Percentiles rank a stretch among this genome's conserved stretches.
Evolutionary conservation across 30 jellyfish, hydroid and myxozoan species (phyloP).

Genomic region (Cassiopea andromeda): DNA sequence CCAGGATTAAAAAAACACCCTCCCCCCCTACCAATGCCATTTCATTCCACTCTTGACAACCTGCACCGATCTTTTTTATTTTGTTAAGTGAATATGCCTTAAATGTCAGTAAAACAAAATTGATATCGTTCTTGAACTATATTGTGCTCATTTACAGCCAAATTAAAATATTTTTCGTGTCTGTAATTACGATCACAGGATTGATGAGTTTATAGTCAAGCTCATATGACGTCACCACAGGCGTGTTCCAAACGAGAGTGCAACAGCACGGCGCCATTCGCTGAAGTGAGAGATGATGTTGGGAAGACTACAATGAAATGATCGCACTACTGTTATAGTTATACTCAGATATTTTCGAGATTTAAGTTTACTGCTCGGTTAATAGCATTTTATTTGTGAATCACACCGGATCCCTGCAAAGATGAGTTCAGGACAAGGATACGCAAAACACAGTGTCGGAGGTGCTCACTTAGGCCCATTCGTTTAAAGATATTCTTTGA

Average conservation of each 20-base stretch:
- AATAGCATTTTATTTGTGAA: not conserved
- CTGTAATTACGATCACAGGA: not conserved
- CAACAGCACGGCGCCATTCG: slow-evolving; percentile 73
- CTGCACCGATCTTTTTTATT: too few species aligned
- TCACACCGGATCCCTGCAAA: not conserved
- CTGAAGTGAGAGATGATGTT: slow-evolving; percentile 6
- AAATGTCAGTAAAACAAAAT: not conserved
- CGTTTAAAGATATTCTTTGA: not conserved
- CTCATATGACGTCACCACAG: slow-evolving; percentile 64
- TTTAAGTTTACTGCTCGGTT: not conserved
- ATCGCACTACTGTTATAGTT: not conserved
- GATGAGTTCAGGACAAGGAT: slow-evolving; percentile 50
- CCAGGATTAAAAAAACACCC: too few species aligned
- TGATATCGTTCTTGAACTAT: not conserved
- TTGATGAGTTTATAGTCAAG: not conserved
- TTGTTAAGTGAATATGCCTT: not conserved
- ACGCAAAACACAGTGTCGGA: slow-evolving; percentile 60
- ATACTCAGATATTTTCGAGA: not conserved
- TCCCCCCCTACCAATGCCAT: too few species aligned
- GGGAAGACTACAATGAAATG: not conserved
- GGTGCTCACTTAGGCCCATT: slow-evolving; percentile 45
- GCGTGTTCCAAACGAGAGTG: slow-evolving; percentile 63
- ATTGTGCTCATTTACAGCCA: not conserved
- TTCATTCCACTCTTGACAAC: too few species aligned
- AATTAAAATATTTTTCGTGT: not conserved